These are phyloP conservation scores for Eulemur rubriventer DNA, from an alignment of 2,797 vertebrate species.

Conservation along the genomic window DNA sequence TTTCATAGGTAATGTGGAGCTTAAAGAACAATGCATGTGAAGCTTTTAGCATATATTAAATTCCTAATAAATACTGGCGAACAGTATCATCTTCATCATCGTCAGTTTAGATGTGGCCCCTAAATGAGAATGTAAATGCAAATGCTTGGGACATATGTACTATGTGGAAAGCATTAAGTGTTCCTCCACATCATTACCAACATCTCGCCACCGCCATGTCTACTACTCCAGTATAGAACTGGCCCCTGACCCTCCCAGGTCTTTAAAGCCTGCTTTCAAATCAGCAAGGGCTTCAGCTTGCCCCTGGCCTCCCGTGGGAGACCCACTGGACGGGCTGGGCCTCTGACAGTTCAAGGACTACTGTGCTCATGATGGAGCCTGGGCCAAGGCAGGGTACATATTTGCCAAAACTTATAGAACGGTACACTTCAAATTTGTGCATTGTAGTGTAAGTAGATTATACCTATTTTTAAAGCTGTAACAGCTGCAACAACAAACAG, in stretches of 20 bases:
- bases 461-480: neutral
- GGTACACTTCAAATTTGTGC: neutral
- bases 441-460: neutral
- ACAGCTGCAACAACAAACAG: neutral
- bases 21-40: neutral
- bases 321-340: neutral
- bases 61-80: neutral
- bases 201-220: neutral
- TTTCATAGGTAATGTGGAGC: neutral
- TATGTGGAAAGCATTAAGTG: neutral
- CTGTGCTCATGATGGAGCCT: neutral
- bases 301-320: neutral
- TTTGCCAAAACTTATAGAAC: neutral
- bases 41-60: constrained; percentile 20
- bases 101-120: neutral
- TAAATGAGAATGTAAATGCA: neutral
- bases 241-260: neutral
- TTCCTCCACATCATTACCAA: neutral
- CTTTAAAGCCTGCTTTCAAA: constrained; percentile 30
- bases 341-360: neutral
- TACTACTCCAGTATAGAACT: neutral
- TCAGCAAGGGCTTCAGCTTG: neutral
- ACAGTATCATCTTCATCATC: neutral
- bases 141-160: neutral
- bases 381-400: neutral